Conservation (phyloP, 2,888 invertebrate genomes). For the Tridacna crocea region DNA sequence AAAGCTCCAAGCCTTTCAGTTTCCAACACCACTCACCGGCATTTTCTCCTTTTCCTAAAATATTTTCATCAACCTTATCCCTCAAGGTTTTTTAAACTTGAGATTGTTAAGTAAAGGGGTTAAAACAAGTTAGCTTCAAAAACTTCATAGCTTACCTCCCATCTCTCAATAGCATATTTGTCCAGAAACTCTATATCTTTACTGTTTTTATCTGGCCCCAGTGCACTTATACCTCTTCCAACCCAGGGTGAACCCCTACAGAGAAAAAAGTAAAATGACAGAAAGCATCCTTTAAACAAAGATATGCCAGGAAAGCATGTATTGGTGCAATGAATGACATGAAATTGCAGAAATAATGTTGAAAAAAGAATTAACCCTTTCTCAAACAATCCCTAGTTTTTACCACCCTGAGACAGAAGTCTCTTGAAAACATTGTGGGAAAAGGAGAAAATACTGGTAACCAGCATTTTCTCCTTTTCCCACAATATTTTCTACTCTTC, state of each 20-base stretch:
- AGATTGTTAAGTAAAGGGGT: background rate
- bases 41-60: background rate
- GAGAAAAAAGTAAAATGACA: background rate
- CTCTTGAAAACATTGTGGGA: background rate
- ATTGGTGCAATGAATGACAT: background rate
- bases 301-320: background rate
- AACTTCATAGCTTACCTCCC: slow-evolving; percentile 87
- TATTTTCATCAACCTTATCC: too few species aligned
- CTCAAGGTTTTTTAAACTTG: background rate
- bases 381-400: background rate
- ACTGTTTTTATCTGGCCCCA: slow-evolving; percentile 93
- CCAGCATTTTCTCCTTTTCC: background rate
- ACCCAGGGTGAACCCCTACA: slow-evolving; percentile 94
- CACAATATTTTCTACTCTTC: background rate
- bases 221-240: slow-evolving; percentile 78
- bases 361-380: slow-evolving; percentile 5
- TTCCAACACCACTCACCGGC: too few species aligned
- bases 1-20: too few species aligned
- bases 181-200: slow-evolving; percentile 95
- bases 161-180: slow-evolving; percentile 95
- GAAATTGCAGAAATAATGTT: background rate
- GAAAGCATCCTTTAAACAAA: background rate
- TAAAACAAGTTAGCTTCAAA: too few species aligned
- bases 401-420: background rate
- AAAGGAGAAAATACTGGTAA: background rate